Conservation (phyloP, 2,113 vertebrate genomes). For the Ploceus nigricollis region DNA sequence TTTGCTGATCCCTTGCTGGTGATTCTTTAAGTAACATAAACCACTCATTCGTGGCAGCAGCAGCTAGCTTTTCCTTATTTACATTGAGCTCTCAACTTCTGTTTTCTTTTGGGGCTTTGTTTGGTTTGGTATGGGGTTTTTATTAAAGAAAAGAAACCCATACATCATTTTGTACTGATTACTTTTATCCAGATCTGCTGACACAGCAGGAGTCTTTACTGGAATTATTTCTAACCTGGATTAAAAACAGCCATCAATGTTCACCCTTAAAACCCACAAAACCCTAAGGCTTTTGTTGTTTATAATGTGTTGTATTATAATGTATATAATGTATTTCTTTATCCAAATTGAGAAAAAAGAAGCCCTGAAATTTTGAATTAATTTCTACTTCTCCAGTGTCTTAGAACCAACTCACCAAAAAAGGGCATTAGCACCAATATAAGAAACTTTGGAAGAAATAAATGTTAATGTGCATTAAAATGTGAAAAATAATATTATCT, state of each 20-base stretch:
- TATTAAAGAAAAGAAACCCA: not conserved
- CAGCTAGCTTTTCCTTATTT: not conserved
- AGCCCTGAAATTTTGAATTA: not conserved
- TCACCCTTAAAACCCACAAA: not conserved
- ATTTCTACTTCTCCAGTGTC: not conserved
- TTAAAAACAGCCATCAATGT: not conserved
- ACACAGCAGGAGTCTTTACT: not conserved
- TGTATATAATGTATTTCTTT: not conserved
- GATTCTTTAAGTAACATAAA: not conserved
- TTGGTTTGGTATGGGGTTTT: not conserved
- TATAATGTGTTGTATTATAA: not conserved
- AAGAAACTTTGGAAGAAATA: not conserved
- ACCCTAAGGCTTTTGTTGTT: not conserved
- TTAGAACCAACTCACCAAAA: not conserved
- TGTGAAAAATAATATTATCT: not conserved
- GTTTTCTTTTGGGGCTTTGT: not conserved
- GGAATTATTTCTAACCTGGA: slow-evolving; percentile 1
- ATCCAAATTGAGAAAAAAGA: not conserved
- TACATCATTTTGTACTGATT: not conserved
- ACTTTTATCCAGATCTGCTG: slow-evolving; percentile 15
- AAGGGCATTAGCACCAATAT: not conserved
- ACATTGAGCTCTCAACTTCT: not conserved
- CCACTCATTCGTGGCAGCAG: not conserved
- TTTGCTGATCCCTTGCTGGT: not conserved
- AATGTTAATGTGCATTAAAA: not conserved